Evolutionary conservation across 2,888 invertebrate genomes (phyloP), one percentile per base, ranked within the genome.

Genomic region (Stegophylla sp.): DNA sequence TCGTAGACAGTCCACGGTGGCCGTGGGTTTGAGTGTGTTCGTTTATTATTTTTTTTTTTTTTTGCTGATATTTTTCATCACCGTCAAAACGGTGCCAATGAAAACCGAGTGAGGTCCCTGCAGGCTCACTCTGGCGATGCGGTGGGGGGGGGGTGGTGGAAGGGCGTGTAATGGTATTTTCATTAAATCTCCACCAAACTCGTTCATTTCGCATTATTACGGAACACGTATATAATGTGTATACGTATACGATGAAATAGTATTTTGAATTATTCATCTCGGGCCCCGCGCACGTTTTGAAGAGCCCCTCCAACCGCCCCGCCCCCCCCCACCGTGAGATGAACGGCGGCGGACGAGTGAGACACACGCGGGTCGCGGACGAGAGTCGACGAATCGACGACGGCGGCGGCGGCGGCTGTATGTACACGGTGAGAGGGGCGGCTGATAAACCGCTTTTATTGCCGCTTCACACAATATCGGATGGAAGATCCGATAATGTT

Each of bases 401-500:
- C 13, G n/a, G 26, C 41, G 23, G 66, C 12, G 23, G 34, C 20
- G n/a, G n/a, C n/a, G n/a, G n/a, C n/a, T 20, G 53, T 3, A 53
- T 9, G 41, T 1, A 7, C 20, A 1, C 12, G 1, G 64, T 17
- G 20, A 53, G 15, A 56, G 73, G 26, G 59, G 7, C 59, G n/a
- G 45, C 43, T 43, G 56, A 59, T 79, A 71, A 79, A 79, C 79
- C 69, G 69, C 69, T 79, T 79, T 79, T 79, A 79, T 79, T 67
- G 43, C 79, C 79, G 45, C 45, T 79, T 79, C 67, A 79, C 79
- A 79, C 77, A 77, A 77, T 77, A 77, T 77, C 77, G 77, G 59
- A 71, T 61, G 20, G 67, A 69, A 69, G 79, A 79, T 79, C 79
- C 79, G 79, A 79, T 79, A 79, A 79, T 71, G 59, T 79, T 67